Base-by-base conservation (phyloP, 2,888 invertebrate species). In the Tinea semifulvella region DNA sequence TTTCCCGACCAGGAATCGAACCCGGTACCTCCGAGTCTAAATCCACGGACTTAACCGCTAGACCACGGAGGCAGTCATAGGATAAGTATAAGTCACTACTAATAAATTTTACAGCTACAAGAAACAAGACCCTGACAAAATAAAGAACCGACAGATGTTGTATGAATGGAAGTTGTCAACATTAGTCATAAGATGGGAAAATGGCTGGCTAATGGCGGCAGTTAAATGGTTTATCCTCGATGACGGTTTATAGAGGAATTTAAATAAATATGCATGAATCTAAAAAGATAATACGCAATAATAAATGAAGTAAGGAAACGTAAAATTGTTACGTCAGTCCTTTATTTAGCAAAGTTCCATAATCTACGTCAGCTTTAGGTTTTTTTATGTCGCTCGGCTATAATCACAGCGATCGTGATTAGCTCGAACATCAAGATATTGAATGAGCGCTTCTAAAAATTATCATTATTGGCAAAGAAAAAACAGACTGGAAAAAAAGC, bases 351-450 rank as follows among this genome's bases (percentile, higher is more conserved):
- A 57, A 58, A 62, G 59, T 53, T 62, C 56, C 55, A 63, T 67
- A 66, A 65, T 61, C 60, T 52, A 53, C 55, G 57, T 56, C 58
- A 60, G 56, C 53, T 57, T 54, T 51, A 50, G 51, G 50, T 64
- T 64, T 66, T 67, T 64, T 64, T 57, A 11, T 26, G 25, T 53
- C 48, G 53, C 46, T 46, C 47, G 52, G 52, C 57, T 57, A 65
- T 65, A 62, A 66, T 66, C 63, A 58, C 55, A 58, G 60, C 60
- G 56, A 58, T 74, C 75, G 71, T 73, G 75, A 74, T 73, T 73
- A 68, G 62, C 65, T 63, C 53, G 49, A 66, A 52, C 67, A 60
- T 61, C 61, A 64, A 68, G 64, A 64, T 73, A 74, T 72, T 71
- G 68, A 70, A 72, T 66, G 70, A 70, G 46, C 61, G 65, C 65